Evolutionary conservation across 2,797 vertebrate species (phyloP), one percentile per base, ranked within the genome.

Genomic region (Neomorphus geoffroyi): DNA sequence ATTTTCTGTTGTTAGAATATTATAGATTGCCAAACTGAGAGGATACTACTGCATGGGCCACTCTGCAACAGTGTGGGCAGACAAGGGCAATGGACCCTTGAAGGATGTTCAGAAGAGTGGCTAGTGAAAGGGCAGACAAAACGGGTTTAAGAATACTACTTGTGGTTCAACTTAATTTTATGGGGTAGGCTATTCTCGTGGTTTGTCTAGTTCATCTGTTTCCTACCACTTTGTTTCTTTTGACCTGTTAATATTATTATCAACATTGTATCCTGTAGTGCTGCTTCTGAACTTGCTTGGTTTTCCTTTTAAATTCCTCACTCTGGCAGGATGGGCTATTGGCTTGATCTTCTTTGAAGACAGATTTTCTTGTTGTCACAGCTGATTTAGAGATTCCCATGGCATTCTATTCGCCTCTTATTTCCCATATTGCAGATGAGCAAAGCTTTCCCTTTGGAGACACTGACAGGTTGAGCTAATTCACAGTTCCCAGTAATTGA

Each of bases 401-500:
- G 85, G 69, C 80, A 91, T 86, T 91, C 23, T 2, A 46, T 65
- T 92, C 73, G 64, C 79, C 62, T 90, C 80, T 90, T 79, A 37
- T 91, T 90, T 93, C 74, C 90, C 48, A 41, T 93, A 73, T 5
- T 93, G 75, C 43, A 96, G 91, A 96, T 92, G 82, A 96, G 81
- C 61, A 92, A 91, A 92, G 57, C 84, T 93, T 96, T 96, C 87
- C 69, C 79, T 96, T 93, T 93, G 89, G 93, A 95, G 62, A 82
- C 66, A 80, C 92, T 92, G 95, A 95, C 94, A 96, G 90, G 95
- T 81, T 95, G 51, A 92, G 86, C 82, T 97, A 95, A 96, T 97
- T 97, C 96, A 64, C 89, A 96, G 73, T 86, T 92, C 62, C 89
- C 90, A 43, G 77, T 96, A 96, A 97, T 46, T 96, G 93, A 95